Base-by-base conservation (phyloP, 2,888 invertebrate genomes). In the Andrena trimmerana region DNA sequence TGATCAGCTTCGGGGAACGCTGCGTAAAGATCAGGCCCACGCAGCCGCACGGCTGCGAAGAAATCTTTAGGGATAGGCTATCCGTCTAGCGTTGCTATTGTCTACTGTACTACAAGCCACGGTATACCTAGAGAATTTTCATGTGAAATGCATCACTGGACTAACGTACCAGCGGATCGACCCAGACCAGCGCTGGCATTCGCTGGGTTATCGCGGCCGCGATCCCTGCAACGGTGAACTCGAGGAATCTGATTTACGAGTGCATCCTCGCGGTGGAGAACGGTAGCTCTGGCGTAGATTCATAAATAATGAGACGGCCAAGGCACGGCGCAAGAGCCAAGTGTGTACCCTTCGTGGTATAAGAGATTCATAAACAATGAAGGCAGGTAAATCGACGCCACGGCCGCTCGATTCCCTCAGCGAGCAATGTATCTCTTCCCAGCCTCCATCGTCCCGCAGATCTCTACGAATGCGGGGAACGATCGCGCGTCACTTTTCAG, bases 341-440 rank as follows among this genome's bases (percentile, higher is more conserved):
- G 68, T 10, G 54, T 33, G 33, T 62, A 27, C 65, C 74, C 66
- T 24, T 54, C 74, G 71, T 31, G 48, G 70, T 75, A 78, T 79
- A 67, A 78, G 68, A 84, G 86, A 87, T 89, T 88, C 87, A 84
- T 87, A 87, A 88, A 87, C 89, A 89, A 89, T 77, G 80, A 87
- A 87, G 87, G 67, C 65, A 82, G 78, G 84, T 84, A 84, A 85
- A 85, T 88, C 85, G 74, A 74, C 48, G 63, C 31, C 42, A 1
- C 36, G 13, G 36, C 13, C 54, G 66, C 3, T n/a, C 57, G n/a
- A 7, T 54, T 70, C 24, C 27, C 29, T 60, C 50, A 48, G 52
- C 48, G 7, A 31, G 16, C 7, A 29, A 74, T 59, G 63, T 36
- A 78, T 60, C 72, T 68, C 33, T 36, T 66, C 48, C 24, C 57